phyloP scores from a whole-genome alignment of 2,113 vertebrate genomes.

The Zapus hudsonius region DNA sequence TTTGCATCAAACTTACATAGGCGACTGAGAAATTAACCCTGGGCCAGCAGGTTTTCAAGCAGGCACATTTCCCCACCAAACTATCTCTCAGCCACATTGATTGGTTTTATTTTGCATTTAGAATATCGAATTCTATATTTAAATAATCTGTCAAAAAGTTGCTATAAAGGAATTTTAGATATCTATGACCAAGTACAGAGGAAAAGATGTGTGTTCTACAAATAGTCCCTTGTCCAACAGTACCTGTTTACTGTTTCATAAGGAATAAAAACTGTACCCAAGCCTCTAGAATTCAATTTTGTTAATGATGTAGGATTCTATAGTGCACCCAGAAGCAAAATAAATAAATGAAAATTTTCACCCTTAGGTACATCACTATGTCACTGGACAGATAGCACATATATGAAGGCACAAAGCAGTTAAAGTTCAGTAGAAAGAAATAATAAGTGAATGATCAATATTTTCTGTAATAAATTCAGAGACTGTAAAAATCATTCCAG shows the following conservation, averaged over 20 bases:
- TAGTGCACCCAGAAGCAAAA: background rate
- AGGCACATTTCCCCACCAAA: no score
- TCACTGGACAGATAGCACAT: background rate
- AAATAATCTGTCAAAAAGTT: conserved; percentile 12
- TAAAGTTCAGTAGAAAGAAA: background rate
- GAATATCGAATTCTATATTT: conserved; percentile 32
- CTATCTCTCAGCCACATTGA: no score
- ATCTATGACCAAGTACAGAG: background rate
- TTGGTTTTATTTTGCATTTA: background rate
- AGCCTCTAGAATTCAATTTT: background rate
- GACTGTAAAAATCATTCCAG: background rate
- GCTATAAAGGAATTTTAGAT: background rate
- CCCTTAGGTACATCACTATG: background rate
- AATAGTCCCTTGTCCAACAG: background rate
- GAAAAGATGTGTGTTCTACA: background rate
- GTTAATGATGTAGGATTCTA: background rate
- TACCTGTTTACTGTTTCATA: background rate
- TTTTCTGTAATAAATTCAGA: background rate
- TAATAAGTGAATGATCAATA: background rate
- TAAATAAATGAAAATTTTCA: background rate
- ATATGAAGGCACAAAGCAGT: background rate
- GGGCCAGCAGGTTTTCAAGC: no score
- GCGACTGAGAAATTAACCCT: no score
- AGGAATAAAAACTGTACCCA: background rate
- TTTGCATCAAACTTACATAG: no score